Conservation (phyloP, 2,888 invertebrate species). For the Pardosa pseudoannulata region DNA sequence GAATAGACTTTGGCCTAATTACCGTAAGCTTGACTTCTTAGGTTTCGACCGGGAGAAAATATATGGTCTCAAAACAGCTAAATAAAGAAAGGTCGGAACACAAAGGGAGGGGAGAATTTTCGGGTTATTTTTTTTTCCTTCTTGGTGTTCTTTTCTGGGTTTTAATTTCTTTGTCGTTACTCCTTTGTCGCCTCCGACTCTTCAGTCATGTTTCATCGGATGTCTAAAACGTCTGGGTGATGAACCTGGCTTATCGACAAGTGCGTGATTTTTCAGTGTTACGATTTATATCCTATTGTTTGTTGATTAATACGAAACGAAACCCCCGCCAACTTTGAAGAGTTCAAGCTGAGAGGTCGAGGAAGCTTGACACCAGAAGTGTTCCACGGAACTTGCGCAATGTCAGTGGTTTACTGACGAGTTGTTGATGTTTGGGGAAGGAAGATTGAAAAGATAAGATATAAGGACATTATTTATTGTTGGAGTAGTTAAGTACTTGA, state of each 20-base stretch:
- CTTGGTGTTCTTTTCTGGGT: slow-evolving; percentile 20
- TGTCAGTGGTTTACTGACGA: too few relatives aligned
- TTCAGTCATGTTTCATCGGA: slow-evolving; percentile 60
- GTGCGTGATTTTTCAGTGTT: too few relatives aligned
- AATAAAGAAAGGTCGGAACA: slow-evolving; percentile 50
- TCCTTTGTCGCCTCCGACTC: slow-evolving; percentile 47
- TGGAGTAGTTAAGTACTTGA: too few relatives aligned
- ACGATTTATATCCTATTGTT: too few relatives aligned
- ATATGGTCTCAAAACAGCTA: slow-evolving; percentile 20
- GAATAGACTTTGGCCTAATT: slow-evolving; percentile 55
- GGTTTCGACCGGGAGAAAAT: slow-evolving; percentile 29
- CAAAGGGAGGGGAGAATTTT: slow-evolving; percentile 25
- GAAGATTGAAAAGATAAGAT: too few relatives aligned
- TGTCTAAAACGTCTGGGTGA: slow-evolving; percentile 44
- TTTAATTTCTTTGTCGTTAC: slow-evolving; percentile 59
- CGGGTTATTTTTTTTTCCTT: slow-evolving; percentile 14
- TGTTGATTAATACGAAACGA: too few relatives aligned
- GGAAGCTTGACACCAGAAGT: too few relatives aligned
- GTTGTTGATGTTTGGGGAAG: too few relatives aligned
- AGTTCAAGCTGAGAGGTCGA: too few relatives aligned
- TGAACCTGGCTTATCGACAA: slow-evolving; percentile 18
- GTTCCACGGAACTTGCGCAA: too few relatives aligned
- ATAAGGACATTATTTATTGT: too few relatives aligned
- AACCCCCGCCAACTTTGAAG: too few relatives aligned
- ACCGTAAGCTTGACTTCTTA: slow-evolving; percentile 34